Base-by-base conservation (phyloP, 2,888 invertebrate genomes). In the Eristalinus aeneus region DNA sequence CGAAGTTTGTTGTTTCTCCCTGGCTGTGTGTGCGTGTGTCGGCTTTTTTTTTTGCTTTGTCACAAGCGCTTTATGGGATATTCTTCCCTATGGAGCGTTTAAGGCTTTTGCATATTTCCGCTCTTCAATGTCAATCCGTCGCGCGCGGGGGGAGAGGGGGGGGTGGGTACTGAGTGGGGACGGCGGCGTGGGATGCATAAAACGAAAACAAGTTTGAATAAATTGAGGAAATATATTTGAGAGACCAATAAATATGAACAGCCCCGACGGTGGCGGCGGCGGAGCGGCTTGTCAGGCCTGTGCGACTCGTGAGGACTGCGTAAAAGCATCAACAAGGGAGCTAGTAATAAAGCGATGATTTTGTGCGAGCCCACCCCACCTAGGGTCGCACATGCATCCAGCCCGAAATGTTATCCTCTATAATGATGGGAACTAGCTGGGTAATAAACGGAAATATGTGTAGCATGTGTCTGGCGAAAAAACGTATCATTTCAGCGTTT, bases 1-100 rank as follows among this genome's bases (percentile, higher is more conserved):
- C 10, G 34, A 27, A 54, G 46, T 46, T 46, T 46, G 46, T 8
- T n/a, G 16, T 46, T 5, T 46, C 1, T 9, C 8, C 8, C 8
- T 27, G 27, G 9, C 10, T n/a, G 0, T 46, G 46, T 1, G 16
- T 16, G 46, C 8, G 16, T 16, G 16, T 46, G 16, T 46, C 16
- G 2, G 46, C 11, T 72, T 34, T 39, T 74, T 73, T 69, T 8
- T 10, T 53, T 53, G 64, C 27, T 31, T 36, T 8, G 54, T 67
- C 64, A 12, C 58, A 68, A 71, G 12, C 64, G 46, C 60, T 80
- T 71, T 60, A 54, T 16, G 65, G 79, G 65, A 79, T 75, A 75
- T 71, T 53, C 75, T 36, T 80, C 80, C 79, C 80, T 11, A 65
- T 63, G 80, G 84, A 75, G 69, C 64, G 65, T 80, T 71, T 80